Base-by-base conservation (phyloP, 2,113 vertebrate species). In the Poecile atricapillus region DNA sequence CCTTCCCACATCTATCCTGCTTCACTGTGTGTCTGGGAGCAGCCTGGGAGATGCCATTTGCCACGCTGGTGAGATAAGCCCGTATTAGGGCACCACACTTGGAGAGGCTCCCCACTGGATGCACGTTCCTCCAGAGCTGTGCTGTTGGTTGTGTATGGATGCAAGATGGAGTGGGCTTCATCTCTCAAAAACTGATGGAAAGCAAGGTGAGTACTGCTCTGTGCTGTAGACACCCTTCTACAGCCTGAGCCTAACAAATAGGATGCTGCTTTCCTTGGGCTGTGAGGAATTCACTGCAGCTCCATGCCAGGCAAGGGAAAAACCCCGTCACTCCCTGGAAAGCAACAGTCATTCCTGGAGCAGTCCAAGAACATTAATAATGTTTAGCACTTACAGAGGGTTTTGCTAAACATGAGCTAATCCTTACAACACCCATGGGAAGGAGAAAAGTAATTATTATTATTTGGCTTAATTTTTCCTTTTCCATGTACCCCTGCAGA, bases 371-470 rank as follows among this genome's bases (percentile, higher is more conserved):
- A 60, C 85, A 68, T 90, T 89, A 90, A 93, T 90, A 95, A 96
- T 1, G 0, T 56, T 88, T 77, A 95, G 90, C 87, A 81, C 90
- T 96, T 86, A 67, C 21, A 78, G 75, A 64, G 46, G 56, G 63
- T 73, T 94, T 90, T 88, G 92, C 87, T 96, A 92, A 96, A 96
- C 69, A 90, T 94, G 96, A 95, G 88, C 88, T 94, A 96, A 96
- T 94, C 76, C 71, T 81, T 94, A 96, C 71, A 90, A 90, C 76
- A 92, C 88, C 52, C 85, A 71, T 56, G 90, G 92, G 94, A 96
- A 88, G 55, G 47, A 93, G 92, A 81, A 94, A 95, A 90, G 76
- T 81, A 83, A 94, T 96, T 93, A 71, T 53, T 86, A 39, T 93
- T 93, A 78, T 56, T 93, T 0, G 76, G 35, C 55, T 90, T 74